Evolutionary conservation across 2,113 vertebrate genomes (phyloP), one percentile per base, ranked within the genome.

Genomic region (Chiloscyllium plagiosum): DNA sequence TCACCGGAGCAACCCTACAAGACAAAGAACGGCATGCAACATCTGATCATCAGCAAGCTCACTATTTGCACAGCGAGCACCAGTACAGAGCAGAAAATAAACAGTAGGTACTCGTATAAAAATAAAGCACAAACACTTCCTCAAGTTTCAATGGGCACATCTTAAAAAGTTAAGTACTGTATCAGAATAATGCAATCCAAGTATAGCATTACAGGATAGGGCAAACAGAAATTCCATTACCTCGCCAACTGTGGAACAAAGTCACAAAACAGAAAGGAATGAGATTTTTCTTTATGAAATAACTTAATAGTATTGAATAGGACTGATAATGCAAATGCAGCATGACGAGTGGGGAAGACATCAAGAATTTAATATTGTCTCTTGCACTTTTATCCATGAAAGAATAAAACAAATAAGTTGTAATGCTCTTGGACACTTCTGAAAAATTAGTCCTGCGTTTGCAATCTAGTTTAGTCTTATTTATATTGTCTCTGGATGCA

Each of bases 21-120:
- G 96, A 98, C 97, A 98, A 97, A 98, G 97, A 96, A 97, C 96
- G 97, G 97, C 96, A 97, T 95, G 96, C 24, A n/a, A 96, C 96
- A 96, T 66, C 20, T 68, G 96, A 96, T 96, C 12, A 0, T 96
- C 96, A 97, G 97, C 96, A 96, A 96, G 96, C 96, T 95, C 97
- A 96, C 97, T 98, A 95, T 98, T 97, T 97, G 97, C 96, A 97
- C 94, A 98, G 97, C 97, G 47, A 78, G 96, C 96, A 96, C 96
- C 96, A 78, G 95, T 37, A 96, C 96, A 95, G 93, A 96, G 96
- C 26, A 97, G 96, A 96, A 96, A 97, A 97, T 4, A 96, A 96
- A 95, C 96, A 96, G 96, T 96, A 97, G 96, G 96, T 96, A 96
- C 96, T 97, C 96, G 86, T 95, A 42, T 61, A 52, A 96, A 96